Base-by-base conservation (phyloP, 1,140 invertebrate genomes). In the Drosophila ogumai region DNA sequence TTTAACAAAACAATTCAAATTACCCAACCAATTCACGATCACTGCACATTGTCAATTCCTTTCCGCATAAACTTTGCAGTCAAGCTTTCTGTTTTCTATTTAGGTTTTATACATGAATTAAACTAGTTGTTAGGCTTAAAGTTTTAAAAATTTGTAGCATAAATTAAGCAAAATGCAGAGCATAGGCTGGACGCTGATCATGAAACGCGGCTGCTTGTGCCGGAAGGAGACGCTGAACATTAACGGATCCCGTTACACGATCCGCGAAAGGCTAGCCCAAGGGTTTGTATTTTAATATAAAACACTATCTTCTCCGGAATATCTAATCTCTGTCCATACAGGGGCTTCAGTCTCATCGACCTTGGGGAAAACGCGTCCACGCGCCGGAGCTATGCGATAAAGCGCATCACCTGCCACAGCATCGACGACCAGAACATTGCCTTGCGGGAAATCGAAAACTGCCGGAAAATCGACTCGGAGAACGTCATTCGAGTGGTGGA, bases 291-390 rank as follows among this genome's bases (percentile, higher is more conserved):
- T 56, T 0, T 12, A 95, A 94, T 55, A 9, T 40, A n/a, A 9
- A 50, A 34, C 22, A 43, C 43, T 50, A 71, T 31, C 57, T 60
- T 32, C 25, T 25, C 15, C 10, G 10, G 1, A 31, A 25, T 81
- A 63, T 75, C 69, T 85, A 44, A 74, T 82, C 58, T 72, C 28
- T 58, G 6, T 67, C 36, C 57, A 8, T 60, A 10, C 91, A 98
- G 97, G 28, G 97, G 97, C 19, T 98, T 98, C 86, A 97, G 97
- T 90, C 95, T 95, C 65, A 96, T 98, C 59, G 95, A 96, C 80
- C 93, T 98, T 69, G 95, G 96, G 3, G 96, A 97, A 92, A 96
- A 97, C 93, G 79, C 93, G n/a, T 64, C 93, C n/a, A 96, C 94
- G 10, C 95, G 95, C 76, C 95, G 95, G 71, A 93, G 94, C 61